Conservation (phyloP, 1,140 invertebrate species). For the Melipona quadrifasciata region DNA sequence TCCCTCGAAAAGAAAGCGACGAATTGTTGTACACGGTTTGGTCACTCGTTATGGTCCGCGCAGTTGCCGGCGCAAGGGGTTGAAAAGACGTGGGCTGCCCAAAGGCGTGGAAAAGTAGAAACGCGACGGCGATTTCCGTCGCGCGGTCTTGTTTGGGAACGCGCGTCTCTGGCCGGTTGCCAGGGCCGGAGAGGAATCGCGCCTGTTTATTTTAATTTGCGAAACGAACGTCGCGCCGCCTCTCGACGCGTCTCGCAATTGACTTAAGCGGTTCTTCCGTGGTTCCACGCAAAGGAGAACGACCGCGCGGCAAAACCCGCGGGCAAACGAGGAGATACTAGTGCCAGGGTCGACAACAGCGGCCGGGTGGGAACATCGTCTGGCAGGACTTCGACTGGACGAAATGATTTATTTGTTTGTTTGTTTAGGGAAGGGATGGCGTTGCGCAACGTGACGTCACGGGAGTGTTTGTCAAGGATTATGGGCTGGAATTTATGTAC, state of each 20-base stretch:
- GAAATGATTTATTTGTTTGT: constrained; percentile 30
- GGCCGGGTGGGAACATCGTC: neutral
- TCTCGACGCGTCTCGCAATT: constrained; percentile 36
- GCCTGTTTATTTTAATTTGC: constrained; percentile 60
- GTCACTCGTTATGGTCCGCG: too few species aligned
- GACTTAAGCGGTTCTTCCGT: constrained; percentile 51
- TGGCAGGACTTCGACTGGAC: neutral
- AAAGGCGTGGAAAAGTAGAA: constrained; percentile 26
- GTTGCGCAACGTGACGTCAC: too few species aligned
- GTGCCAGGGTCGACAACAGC: too few species aligned
- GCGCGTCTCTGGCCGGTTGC: constrained; percentile 38
- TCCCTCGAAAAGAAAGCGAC: too few species aligned
- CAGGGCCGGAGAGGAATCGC: constrained; percentile 18
- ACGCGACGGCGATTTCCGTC: constrained; percentile 52
- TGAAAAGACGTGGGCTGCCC: constrained; percentile 3
- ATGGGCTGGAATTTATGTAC: neutral
- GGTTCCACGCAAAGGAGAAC: constrained; percentile 26
- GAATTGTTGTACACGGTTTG: too few species aligned
- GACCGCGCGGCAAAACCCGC: neutral
- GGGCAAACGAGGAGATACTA: neutral
- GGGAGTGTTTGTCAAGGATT: constrained; percentile 6
- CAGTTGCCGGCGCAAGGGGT: neutral
- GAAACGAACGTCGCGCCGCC: constrained; percentile 26
- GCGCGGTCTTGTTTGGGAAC: constrained; percentile 28
- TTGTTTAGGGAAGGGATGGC: neutral